Conservation (phyloP, 1,140 invertebrate genomes). For the Bombus balteatus region DNA sequence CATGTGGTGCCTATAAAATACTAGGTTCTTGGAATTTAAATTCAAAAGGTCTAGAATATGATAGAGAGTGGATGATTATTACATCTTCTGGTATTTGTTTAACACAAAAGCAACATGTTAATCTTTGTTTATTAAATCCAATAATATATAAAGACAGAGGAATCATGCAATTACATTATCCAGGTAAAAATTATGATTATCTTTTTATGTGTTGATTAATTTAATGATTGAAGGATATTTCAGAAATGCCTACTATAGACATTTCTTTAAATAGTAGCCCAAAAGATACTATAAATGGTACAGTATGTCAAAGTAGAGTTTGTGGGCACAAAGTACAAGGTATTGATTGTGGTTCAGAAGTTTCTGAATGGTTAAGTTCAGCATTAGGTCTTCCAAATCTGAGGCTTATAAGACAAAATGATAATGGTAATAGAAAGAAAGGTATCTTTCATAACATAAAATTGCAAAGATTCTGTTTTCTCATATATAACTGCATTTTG, state of each 20-base stretch:
- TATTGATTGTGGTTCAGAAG: slow-evolving; percentile 91
- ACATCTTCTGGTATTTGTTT: slow-evolving; percentile 90
- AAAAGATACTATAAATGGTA: slow-evolving; percentile 68
- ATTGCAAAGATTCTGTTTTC: neutral
- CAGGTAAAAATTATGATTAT: slow-evolving; percentile 82
- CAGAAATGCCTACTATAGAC: slow-evolving; percentile 82
- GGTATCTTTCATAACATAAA: slow-evolving; percentile 39
- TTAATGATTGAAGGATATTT: slow-evolving; percentile 62
- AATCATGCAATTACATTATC: slow-evolving; percentile 86
- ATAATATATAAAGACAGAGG: slow-evolving; percentile 85
- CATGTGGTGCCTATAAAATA: slow-evolving; percentile 91
- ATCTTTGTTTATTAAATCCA: slow-evolving; percentile 92
- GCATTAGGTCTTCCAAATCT: slow-evolving; percentile 86
- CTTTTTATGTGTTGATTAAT: neutral
- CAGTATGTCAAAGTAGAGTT: slow-evolving; percentile 90
- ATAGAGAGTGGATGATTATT: slow-evolving; percentile 96
- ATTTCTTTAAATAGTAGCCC: slow-evolving; percentile 77
- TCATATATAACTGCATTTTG: slow-evolving; percentile 11
- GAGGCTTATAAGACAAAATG: slow-evolving; percentile 87
- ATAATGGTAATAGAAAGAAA: slow-evolving; percentile 48
- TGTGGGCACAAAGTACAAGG: slow-evolving; percentile 92
- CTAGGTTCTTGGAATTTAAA: slow-evolving; percentile 88
- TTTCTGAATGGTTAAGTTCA: slow-evolving; percentile 89
- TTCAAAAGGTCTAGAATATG: slow-evolving; percentile 90
- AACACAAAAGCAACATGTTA: slow-evolving; percentile 93